Evolutionary conservation across 2,113 vertebrate species (phyloP).

Genomic region (Hiodon alosoides): DNA sequence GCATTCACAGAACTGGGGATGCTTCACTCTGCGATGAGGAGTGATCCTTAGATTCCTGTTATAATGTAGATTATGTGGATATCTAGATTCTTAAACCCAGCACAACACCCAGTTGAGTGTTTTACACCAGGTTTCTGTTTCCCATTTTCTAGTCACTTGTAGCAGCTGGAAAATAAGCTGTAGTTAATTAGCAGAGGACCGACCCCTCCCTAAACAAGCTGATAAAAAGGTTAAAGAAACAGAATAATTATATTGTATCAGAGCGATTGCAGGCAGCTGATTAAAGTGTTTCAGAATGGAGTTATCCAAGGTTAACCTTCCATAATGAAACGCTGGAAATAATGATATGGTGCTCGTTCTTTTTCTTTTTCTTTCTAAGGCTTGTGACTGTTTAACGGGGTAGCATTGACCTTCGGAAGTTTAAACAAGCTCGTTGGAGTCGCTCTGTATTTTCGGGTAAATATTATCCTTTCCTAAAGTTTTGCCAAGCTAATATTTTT

Average conservation of each 20-base stretch:
- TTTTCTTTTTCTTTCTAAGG: slow-evolving; percentile 52
- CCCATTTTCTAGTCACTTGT: slow-evolving; percentile 43
- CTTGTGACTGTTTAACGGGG: slow-evolving; percentile 53
- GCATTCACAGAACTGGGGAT: too few species aligned
- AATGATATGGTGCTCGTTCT: slow-evolving; percentile 62
- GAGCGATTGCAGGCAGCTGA: slow-evolving; percentile 63
- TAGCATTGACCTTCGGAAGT: slow-evolving; percentile 60
- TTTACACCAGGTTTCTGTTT: slow-evolving; percentile 29
- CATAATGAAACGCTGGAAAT: slow-evolving; percentile 71
- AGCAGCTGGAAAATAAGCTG: slow-evolving; percentile 26
- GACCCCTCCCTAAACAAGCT: slow-evolving; percentile 29
- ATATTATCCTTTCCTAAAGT: neutral
- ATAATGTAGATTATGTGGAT: neutral
- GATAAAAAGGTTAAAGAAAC: slow-evolving; percentile 46
- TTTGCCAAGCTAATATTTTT: neutral
- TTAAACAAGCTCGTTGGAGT: slow-evolving; percentile 49
- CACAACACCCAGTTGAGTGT: slow-evolving; percentile 3
- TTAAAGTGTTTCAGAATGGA: slow-evolving; percentile 73
- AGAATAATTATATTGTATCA: slow-evolving; percentile 54
- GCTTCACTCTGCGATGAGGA: too few species aligned
- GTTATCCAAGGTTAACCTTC: slow-evolving; percentile 77
- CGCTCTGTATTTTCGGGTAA: neutral
- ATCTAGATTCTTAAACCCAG: neutral
- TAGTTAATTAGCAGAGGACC: slow-evolving; percentile 23
- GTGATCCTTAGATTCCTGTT: neutral